A percentile compares a stretch with the other conserved stretches of the same genome.
phyloP scores from a whole-genome alignment of 2,888 invertebrate species.

The Eupithecia subfuscata region DNA sequence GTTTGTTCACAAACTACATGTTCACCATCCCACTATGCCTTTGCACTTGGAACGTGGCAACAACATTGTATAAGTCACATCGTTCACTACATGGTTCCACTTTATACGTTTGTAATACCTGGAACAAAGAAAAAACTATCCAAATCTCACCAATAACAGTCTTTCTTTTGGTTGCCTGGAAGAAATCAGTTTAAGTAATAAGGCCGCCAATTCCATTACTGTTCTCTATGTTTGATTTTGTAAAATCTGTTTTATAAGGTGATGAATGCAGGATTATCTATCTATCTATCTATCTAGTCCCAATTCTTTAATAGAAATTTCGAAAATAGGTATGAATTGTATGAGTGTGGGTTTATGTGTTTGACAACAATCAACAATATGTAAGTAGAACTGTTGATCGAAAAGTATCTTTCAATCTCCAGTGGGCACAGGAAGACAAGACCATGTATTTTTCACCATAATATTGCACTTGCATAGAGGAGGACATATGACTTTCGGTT shows the following conservation, averaged over 20 bases:
- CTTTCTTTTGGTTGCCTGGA: no score
- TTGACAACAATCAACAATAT: constrained; percentile 9
- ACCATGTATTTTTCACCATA: constrained; percentile 24
- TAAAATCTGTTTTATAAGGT: no score
- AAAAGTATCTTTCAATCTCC: not conserved
- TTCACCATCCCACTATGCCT: constrained; percentile 74
- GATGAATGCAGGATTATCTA: no score
- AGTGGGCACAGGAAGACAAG: constrained; percentile 10
- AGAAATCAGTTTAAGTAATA: no score
- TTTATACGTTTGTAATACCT: constrained; percentile 72
- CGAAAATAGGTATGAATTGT: not conserved
- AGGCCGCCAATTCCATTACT: no score
- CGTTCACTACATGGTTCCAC: constrained; percentile 77
- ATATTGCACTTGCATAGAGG: constrained; percentile 14
- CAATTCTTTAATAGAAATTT: not conserved
- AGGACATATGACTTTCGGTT: not conserved
- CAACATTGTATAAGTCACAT: constrained; percentile 81
- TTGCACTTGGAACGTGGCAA: constrained; percentile 81
- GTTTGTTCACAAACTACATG: constrained; percentile 78
- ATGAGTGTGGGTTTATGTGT: constrained; percentile 16
- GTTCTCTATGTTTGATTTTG: no score
- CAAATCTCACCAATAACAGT: not conserved
- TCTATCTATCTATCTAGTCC: not conserved
- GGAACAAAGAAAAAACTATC: constrained; percentile 50
- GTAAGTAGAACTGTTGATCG: not conserved